Conservation (phyloP, 2,888 invertebrate species). For the Ernsta delagoae region DNA sequence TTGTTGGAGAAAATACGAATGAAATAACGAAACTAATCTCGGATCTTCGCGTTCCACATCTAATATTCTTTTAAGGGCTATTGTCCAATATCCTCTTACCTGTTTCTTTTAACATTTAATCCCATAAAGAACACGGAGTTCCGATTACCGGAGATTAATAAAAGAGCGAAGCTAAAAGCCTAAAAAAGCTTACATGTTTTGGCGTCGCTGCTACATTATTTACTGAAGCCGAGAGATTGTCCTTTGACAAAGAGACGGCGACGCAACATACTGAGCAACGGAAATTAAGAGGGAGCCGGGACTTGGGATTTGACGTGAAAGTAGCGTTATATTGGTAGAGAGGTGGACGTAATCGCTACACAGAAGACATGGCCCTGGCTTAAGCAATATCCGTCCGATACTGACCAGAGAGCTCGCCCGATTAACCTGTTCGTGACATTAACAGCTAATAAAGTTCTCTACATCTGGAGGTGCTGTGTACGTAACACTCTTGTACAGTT, state of each 20-base stretch:
- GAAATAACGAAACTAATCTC: conserved; percentile 24
- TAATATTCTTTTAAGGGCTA: conserved; percentile 26
- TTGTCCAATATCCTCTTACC: conserved; percentile 11
- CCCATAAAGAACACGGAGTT: conserved; percentile 28
- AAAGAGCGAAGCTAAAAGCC: conserved; percentile 12
- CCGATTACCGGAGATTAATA: conserved; percentile 27
- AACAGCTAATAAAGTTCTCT: background rate
- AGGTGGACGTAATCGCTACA: background rate
- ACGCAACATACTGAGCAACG: conserved; percentile 20
- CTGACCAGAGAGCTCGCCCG: conserved; percentile 3
- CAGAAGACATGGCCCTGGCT: conserved; percentile 14
- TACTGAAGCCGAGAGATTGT: conserved; percentile 9
- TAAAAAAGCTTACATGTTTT: conserved; percentile 18
- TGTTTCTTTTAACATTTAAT: conserved; percentile 20
- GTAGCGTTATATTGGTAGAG: conserved; percentile 12
- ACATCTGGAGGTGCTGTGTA: too few relatives aligned
- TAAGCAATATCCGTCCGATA: conserved; percentile 27
- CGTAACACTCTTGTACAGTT: background rate
- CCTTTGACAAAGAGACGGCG: conserved; percentile 16
- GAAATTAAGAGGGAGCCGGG: conserved; percentile 20
- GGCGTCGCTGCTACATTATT: conserved; percentile 14
- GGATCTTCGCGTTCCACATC: conserved; percentile 5
- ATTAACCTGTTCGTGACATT: conserved; percentile 18
- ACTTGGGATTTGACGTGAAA: conserved; percentile 6
- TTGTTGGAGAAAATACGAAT: conserved; percentile 9